These are phyloP conservation scores for Lingula anatina DNA, from an alignment of 2,888 invertebrate species.

Conservation along the genomic window DNA sequence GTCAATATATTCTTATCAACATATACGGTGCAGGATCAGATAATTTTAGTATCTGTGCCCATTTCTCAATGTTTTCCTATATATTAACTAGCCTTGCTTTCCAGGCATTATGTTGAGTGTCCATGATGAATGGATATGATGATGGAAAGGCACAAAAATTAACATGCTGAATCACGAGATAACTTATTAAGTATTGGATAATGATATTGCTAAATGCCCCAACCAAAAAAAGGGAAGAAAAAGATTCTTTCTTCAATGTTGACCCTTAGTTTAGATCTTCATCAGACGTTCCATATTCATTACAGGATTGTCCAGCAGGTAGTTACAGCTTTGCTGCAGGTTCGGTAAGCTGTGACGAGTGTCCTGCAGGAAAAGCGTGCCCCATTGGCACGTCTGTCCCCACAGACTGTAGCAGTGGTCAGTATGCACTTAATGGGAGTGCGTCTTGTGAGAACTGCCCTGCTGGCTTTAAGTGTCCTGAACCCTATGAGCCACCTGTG, in stretches of 20 bases:
- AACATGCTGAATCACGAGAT: too few relatives aligned
- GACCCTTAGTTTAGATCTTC: background rate
- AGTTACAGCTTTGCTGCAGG: constrained; percentile 25
- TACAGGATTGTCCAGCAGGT: constrained; percentile 25
- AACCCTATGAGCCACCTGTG: constrained; percentile 11
- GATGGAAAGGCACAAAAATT: too few relatives aligned
- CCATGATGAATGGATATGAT: too few relatives aligned
- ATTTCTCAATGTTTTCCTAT: too few relatives aligned
- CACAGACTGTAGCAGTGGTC: constrained; percentile 25
- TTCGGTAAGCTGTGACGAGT: constrained; percentile 25
- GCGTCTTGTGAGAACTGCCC: constrained; percentile 31
- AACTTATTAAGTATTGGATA: too few relatives aligned
- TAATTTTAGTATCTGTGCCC: too few relatives aligned
- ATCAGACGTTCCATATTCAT: background rate
- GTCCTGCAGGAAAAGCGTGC: constrained; percentile 36
- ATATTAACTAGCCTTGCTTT: too few relatives aligned
- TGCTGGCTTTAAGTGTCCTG: constrained; percentile 25
- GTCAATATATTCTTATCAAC: too few relatives aligned
- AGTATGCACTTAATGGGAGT: constrained; percentile 26
- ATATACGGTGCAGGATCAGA: too few relatives aligned
- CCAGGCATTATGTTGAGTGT: too few relatives aligned
- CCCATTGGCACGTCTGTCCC: constrained; percentile 26
- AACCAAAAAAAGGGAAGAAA: too few relatives aligned
- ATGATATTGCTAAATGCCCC: too few relatives aligned
- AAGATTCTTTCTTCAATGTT: background rate